Conservation (phyloP, 2,888 invertebrate species). For the Campoplex capitator region DNA sequence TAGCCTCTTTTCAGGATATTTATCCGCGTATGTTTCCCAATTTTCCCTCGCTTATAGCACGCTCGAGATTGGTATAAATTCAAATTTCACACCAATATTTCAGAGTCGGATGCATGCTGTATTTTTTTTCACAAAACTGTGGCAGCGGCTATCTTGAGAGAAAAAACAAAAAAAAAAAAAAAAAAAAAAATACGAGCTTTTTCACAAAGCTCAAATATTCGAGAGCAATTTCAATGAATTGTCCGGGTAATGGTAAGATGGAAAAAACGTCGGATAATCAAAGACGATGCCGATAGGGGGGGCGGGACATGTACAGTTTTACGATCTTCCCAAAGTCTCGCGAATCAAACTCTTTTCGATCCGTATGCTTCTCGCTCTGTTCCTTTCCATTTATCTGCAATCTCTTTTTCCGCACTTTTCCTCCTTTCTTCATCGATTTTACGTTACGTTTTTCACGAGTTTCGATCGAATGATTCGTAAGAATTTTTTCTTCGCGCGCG, state of each 20-base stretch:
- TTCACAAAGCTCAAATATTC: neutral
- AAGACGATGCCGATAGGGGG: constrained; percentile 11
- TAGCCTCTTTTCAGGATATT: too few relatives aligned
- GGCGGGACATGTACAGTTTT: neutral
- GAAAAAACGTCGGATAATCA: constrained; percentile 18
- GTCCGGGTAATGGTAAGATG: neutral
- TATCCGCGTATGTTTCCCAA: too few relatives aligned
- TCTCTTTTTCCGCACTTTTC: neutral
- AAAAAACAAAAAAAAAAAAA: too few relatives aligned
- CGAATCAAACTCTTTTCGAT: neutral
- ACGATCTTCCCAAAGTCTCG: neutral
- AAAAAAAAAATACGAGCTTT: neutral
- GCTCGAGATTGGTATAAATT: too few relatives aligned
- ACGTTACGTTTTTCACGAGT: neutral
- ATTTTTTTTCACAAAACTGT: too few relatives aligned
- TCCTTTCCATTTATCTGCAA: neutral
- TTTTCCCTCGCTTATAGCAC: too few relatives aligned
- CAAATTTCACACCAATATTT: too few relatives aligned
- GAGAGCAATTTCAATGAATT: neutral
- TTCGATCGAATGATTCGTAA: neutral
- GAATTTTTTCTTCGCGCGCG: too few relatives aligned
- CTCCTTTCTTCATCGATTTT: neutral
- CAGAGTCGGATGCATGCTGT: too few relatives aligned
- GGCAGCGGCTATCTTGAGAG: too few relatives aligned
- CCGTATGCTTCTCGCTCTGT: neutral